Conservation (phyloP, 2,888 invertebrate species). For the Rhingia rostrata region DNA sequence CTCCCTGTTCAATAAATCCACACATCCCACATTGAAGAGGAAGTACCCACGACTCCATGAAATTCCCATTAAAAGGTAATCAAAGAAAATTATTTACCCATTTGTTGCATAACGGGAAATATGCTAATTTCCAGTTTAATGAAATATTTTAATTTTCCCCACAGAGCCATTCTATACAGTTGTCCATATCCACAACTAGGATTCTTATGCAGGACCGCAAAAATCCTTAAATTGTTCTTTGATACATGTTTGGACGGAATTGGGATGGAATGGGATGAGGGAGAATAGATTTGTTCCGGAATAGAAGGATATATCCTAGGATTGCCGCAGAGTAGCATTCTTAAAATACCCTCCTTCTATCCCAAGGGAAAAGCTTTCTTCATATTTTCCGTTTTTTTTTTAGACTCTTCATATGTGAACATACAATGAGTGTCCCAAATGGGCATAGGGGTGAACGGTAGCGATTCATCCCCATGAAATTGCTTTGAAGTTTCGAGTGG, state of each 20-base stretch:
- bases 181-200: slow-evolving; percentile 14
- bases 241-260: slow-evolving; percentile 42
- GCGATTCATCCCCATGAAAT: slow-evolving; percentile 13
- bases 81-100: slow-evolving; percentile 58
- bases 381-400: slow-evolving; percentile 23
- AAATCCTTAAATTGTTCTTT: slow-evolving; percentile 65
- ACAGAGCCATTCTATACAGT: not conserved
- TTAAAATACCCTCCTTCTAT: slow-evolving; percentile 16
- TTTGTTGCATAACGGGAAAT: slow-evolving; percentile 31
- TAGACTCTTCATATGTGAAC: not conserved
- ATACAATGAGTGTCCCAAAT: slow-evolving; percentile 20
- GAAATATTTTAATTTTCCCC: slow-evolving; percentile 51
- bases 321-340: slow-evolving; percentile 55
- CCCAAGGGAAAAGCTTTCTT: slow-evolving; percentile 29
- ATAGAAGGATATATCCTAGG: not conserved
- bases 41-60: not conserved
- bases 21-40: too few species aligned
- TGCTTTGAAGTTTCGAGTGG: slow-evolving; percentile 23
- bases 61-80: slow-evolving; percentile 50
- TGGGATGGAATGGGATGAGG: not conserved
- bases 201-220: slow-evolving; percentile 58
- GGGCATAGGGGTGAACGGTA: slow-evolving; percentile 11
- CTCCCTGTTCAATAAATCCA: too few species aligned
- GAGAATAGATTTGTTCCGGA: not conserved
- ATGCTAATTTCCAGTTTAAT: slow-evolving; percentile 53